These are phyloP conservation scores for Gymnarchus niloticus DNA, from an alignment of 2,113 vertebrate species.

Conservation along the genomic window DNA sequence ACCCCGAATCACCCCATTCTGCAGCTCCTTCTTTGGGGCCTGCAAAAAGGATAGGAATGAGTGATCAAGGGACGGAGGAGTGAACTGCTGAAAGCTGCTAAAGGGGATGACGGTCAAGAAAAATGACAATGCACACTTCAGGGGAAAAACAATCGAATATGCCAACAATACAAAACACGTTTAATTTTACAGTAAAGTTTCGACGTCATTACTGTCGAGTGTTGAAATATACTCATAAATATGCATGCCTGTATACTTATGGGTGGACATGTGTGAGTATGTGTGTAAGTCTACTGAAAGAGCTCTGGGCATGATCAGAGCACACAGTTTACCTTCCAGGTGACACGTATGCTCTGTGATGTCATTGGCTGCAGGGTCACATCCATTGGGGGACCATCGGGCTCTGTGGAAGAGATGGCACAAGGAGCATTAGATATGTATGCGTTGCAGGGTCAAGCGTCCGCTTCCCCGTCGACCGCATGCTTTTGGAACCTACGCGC, in stretches of 20 bases:
- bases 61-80: background rate
- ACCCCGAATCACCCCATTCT: conserved; percentile 93
- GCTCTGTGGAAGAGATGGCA: conserved; percentile 61
- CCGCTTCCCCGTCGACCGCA: background rate
- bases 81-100: background rate
- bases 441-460: background rate
- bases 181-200: background rate
- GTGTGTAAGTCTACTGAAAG: background rate
- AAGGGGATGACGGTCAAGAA: background rate
- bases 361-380: conserved; percentile 90
- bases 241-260: background rate
- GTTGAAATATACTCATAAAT: background rate
- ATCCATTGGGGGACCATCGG: conserved; percentile 91
- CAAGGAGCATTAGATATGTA: background rate
- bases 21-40: conserved; percentile 93
- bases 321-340: conserved; percentile 81
- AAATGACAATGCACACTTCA: background rate
- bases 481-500: conserved; percentile 68
- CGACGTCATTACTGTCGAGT: background rate
- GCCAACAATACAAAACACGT: background rate
- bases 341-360: conserved; percentile 95
- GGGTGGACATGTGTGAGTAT: background rate
- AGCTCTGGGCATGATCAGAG: background rate
- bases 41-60: conserved; percentile 34
- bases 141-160: conserved; percentile 1